Evolutionary conservation across 2,113 vertebrate genomes (phyloP), one percentile per base, ranked within the genome.

Genomic region (Ailurus styani): DNA sequence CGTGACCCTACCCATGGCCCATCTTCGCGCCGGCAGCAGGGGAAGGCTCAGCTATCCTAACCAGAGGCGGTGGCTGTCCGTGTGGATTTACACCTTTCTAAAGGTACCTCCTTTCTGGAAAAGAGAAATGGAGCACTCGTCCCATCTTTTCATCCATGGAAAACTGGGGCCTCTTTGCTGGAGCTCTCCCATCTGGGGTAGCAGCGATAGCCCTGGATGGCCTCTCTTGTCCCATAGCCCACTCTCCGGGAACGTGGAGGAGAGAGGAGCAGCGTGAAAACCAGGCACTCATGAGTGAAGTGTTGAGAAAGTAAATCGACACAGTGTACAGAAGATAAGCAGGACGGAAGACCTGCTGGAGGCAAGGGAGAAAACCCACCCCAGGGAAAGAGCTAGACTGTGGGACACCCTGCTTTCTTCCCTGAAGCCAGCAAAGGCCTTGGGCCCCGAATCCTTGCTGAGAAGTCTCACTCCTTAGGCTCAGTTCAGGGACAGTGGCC

Each of bases 1-100:
- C 1, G 0, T 1, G 4, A 47, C 27, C 31, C 31, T 20, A 27
- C 7, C 5, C 0, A 2, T 3, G 25, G 23, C 8, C 42, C 62
- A 23, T 72, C 31, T 64, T 3, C 10, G 45, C 5, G 11, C 0
- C 7, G 7, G 54, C 4, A 81, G 10, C 31, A 55, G 5, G 3
- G 27, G 31, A 85, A 31, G 11, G 8, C 21, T 68, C 0, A 0
- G 50, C 37, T 81, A 27, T n/a, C 15, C 25, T 21, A 17, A 31
- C 45, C 73, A 29, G 79, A 90, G 40, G 27, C 10, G 29, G 2
- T 13, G 54, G 45, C 25, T 13, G 42, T 25, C 34, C 3, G 1
- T 23, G n/a, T 81, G 18, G n/a, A 75, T 27, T 47, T 55, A n/a
- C 2, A 45, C 23, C 31, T 90, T 86, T 37, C 77, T 70, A n/a